phyloP scores from a whole-genome alignment of 2,888 invertebrate species.

The Ditylenchus weischeri region DNA sequence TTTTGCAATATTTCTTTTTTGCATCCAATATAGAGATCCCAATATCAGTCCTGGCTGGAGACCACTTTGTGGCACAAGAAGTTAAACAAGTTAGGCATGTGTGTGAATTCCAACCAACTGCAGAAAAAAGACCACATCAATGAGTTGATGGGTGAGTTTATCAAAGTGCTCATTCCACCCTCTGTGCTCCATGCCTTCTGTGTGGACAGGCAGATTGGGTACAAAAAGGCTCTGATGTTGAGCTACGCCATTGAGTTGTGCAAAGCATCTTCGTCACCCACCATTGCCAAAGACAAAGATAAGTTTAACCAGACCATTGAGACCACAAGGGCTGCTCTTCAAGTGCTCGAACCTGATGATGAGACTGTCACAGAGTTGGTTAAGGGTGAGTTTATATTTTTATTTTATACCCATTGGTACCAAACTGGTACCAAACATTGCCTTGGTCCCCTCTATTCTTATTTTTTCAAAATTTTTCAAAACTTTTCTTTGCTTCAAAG shows the following conservation, averaged over 20 bases:
- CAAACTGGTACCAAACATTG: too few species aligned
- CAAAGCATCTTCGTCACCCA: constrained; percentile 18
- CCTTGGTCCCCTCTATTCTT: too few species aligned
- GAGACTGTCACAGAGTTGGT: too few species aligned
- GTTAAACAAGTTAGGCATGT: constrained; percentile 18
- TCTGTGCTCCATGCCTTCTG: constrained; percentile 26
- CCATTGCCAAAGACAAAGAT: constrained; percentile 1
- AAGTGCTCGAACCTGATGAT: background rate
- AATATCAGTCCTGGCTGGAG: constrained; percentile 27
- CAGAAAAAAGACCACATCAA: constrained; percentile 16
- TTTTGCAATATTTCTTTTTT: background rate
- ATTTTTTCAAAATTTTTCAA: too few species aligned
- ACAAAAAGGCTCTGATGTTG: constrained; percentile 10
- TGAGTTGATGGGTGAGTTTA: constrained; percentile 27
- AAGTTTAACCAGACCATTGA: constrained; percentile 23
- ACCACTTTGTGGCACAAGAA: constrained; percentile 27
- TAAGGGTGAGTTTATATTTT: too few species aligned
- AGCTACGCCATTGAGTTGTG: constrained; percentile 25
- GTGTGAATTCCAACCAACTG: constrained; percentile 13
- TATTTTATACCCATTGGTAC: too few species aligned
- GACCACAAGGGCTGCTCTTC: constrained; percentile 17
- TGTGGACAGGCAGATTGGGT: constrained; percentile 5
- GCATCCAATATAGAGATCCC: background rate
- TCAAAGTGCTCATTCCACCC: constrained; percentile 23
- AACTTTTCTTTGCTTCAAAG: too few species aligned